These are phyloP conservation scores for Sebastes oblongus DNA, from an alignment of 2,797 vertebrate genomes.

Conservation along the genomic window DNA sequence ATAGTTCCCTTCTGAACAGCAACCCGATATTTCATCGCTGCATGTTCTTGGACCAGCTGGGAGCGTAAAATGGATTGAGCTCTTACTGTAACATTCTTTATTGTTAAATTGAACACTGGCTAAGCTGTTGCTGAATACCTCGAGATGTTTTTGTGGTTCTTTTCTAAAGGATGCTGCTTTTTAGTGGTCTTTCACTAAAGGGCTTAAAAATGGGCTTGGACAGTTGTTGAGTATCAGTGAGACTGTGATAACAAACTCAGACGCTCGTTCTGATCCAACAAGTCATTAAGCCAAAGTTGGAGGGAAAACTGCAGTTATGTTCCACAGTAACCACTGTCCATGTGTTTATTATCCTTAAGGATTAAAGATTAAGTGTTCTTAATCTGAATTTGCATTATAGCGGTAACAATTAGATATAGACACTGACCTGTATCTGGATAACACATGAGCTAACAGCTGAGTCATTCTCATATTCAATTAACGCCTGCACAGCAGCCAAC, in stretches of 20 bases:
- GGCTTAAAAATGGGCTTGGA: background rate
- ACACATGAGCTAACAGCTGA: conserved; percentile 1
- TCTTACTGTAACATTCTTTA: background rate
- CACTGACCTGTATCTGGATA: background rate
- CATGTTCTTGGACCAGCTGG: conserved; percentile 11
- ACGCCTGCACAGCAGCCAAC: background rate
- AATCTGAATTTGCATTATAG: background rate
- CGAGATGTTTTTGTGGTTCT: background rate
- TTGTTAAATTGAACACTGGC: conserved; percentile 2
- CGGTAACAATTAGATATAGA: background rate
- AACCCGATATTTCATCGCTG: conserved; percentile 8
- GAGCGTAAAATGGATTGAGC: conserved; percentile 15
- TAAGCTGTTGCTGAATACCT: background rate
- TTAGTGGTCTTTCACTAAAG: background rate
- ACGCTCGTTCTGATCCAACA: background rate
- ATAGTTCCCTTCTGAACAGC: conserved; percentile 12
- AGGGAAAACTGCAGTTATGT: background rate
- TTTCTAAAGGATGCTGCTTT: background rate
- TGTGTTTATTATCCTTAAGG: background rate
- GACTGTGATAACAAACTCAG: background rate
- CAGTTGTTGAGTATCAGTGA: background rate
- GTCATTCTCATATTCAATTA: conserved; percentile 26
- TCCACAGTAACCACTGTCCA: background rate
- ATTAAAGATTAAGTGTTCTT: background rate
- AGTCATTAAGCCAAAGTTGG: background rate